Conservation (phyloP, 1,140 invertebrate genomes). For the Drosophila biarmipes region DNA sequence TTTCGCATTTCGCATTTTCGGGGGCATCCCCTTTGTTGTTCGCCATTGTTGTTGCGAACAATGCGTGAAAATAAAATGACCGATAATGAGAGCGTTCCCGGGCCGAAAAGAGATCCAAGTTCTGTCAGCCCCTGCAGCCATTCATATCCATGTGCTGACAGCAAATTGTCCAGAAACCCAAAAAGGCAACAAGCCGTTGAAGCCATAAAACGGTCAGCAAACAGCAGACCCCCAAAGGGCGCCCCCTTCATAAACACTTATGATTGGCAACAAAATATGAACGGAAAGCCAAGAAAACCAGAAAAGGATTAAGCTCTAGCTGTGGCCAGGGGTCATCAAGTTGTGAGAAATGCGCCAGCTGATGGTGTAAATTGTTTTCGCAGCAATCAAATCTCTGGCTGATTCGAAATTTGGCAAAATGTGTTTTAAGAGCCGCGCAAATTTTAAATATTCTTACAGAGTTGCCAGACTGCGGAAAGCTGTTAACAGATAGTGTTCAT, state of each 20-base stretch:
- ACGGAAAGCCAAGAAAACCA: background rate
- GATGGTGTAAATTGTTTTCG: background rate
- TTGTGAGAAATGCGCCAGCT: slow-evolving; percentile 25
- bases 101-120: slow-evolving; percentile 29
- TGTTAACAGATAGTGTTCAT: background rate
- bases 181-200: slow-evolving; percentile 75
- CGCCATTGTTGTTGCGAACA: slow-evolving; percentile 43
- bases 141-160: slow-evolving; percentile 34
- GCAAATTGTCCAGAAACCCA: slow-evolving; percentile 49
- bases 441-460: background rate
- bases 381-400: slow-evolving; percentile 1
- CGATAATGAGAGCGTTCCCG: slow-evolving; percentile 73
- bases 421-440: background rate
- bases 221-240: slow-evolving; percentile 31
- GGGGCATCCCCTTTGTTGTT: slow-evolving; percentile 26
- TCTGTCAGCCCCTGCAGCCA: slow-evolving; percentile 18
- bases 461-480: background rate
- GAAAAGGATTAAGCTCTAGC: slow-evolving; percentile 30
- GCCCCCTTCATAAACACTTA: slow-evolving; percentile 22
- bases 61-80: slow-evolving; percentile 72
- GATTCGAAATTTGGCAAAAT: background rate
- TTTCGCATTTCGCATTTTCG: slow-evolving; percentile 26
- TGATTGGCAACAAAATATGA: slow-evolving; percentile 8
- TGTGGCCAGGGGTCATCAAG: slow-evolving; percentile 16
- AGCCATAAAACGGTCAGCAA: slow-evolving; percentile 59